phyloP scores from a whole-genome alignment of 2,113 vertebrate genomes.

The zebrafish (Danio rerio) region DNA sequence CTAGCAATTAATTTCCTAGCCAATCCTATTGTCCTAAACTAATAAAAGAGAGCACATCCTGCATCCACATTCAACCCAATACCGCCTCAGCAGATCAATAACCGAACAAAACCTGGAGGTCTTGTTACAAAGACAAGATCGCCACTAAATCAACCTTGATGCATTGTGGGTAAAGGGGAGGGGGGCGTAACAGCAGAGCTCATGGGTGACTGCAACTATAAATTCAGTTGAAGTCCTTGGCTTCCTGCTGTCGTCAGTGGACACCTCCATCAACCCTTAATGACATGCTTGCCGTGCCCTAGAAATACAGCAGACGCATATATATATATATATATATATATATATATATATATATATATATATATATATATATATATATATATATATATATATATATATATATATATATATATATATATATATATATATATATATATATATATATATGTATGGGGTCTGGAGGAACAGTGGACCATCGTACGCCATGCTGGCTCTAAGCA shows the following conservation, averaged over 20 bases:
- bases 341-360: too few species aligned
- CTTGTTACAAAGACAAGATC: conserved; percentile 42
- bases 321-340: background rate
- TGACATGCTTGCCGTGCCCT: conserved; percentile 13
- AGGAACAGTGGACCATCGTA: conserved; percentile 13
- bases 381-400: background rate
- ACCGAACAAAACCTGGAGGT: conserved; percentile 28
- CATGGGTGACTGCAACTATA: conserved; percentile 49
- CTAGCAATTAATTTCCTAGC: background rate
- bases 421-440: too few species aligned
- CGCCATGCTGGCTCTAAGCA: conserved; percentile 3
- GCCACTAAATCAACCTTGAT: conserved; percentile 33
- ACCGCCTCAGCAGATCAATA: conserved; percentile 38
- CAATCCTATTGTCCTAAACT: background rate
- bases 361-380: too few species aligned
- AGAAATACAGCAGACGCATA: background rate
- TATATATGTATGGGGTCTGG: background rate
- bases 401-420: too few species aligned
- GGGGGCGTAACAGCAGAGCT: conserved; percentile 25
- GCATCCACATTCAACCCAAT: conserved; percentile 7
- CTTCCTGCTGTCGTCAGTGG: conserved; percentile 14
- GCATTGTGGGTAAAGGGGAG: conserved; percentile 2
- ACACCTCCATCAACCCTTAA: conserved; percentile 33
- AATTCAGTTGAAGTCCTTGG: conserved; percentile 43
- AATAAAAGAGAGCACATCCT: background rate